These are phyloP conservation scores for Osedax fenrisi DNA, from an alignment of 2,888 invertebrate genomes.

Conservation along the genomic window DNA sequence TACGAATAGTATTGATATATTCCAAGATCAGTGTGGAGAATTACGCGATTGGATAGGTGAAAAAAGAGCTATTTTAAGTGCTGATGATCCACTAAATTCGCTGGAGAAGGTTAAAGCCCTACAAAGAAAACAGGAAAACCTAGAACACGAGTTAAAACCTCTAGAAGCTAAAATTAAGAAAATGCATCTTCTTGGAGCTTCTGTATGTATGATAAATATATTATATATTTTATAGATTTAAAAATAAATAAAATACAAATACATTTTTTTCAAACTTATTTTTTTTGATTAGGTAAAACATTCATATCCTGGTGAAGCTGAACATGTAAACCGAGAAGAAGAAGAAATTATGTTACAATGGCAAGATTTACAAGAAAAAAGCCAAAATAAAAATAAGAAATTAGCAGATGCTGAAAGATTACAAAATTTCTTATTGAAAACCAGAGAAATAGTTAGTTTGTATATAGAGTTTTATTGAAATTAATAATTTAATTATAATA, in stretches of 20 bases:
- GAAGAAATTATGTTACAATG: constrained; percentile 74
- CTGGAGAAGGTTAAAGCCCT: constrained; percentile 74
- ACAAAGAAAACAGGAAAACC: constrained; percentile 69
- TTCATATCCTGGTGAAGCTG: constrained; percentile 77
- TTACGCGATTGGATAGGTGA: constrained; percentile 93
- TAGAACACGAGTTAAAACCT: constrained; percentile 85
- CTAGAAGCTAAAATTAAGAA: constrained; percentile 78
- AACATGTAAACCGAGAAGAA: constrained; percentile 72
- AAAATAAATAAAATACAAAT: neutral
- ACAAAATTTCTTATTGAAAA: constrained; percentile 78
- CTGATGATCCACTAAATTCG: constrained; percentile 61
- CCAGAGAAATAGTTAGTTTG: constrained; percentile 59
- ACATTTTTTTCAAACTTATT: neutral
- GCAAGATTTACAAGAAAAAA: constrained; percentile 74
- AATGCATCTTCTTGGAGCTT: constrained; percentile 63
- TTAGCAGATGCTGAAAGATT: constrained; percentile 87
- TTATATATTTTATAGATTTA: neutral
- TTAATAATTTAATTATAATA: too few relatives aligned
- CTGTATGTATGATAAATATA: neutral
- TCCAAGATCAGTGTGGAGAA: constrained; percentile 87
- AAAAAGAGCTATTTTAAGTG: constrained; percentile 60
- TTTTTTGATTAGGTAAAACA: constrained; percentile 62
- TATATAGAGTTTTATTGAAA: too few relatives aligned
- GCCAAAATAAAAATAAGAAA: constrained; percentile 67
- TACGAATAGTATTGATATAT: constrained; percentile 81